Conservation (phyloP, 2,797 vertebrate genomes). For the Sebastes minor region DNA sequence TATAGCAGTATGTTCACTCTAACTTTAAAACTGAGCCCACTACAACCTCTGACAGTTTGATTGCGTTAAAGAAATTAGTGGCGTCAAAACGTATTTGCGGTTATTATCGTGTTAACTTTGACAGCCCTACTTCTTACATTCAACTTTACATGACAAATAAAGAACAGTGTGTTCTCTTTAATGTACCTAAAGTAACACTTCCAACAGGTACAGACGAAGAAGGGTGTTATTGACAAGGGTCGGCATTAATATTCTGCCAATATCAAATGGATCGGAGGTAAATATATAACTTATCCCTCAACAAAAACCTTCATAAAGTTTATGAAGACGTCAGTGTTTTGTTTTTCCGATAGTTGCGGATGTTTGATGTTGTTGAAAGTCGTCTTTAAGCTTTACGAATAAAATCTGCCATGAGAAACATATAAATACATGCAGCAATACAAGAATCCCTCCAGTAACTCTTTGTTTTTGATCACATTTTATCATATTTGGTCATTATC, state of each 20-base stretch:
- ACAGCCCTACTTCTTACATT: neutral
- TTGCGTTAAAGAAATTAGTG: too few relatives aligned
- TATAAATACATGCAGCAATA: neutral
- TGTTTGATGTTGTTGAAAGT: neutral
- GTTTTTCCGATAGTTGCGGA: fast-evolving
- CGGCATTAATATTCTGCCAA: neutral
- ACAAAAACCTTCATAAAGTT: neutral
- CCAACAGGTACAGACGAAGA: conserved; percentile 33
- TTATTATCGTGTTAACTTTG: too few relatives aligned
- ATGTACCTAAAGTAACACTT: neutral
- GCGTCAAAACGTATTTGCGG: too few relatives aligned
- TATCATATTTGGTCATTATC: neutral
- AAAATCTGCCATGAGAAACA: neutral
- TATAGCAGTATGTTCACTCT: too few relatives aligned
- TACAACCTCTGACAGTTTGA: too few relatives aligned
- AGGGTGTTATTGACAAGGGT: neutral
- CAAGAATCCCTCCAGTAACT: neutral
- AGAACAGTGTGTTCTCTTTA: neutral
- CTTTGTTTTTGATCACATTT: neutral
- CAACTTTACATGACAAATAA: neutral
- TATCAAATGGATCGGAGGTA: conserved; percentile 1
- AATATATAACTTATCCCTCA: neutral
- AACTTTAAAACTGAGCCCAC: too few relatives aligned
- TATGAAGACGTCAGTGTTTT: neutral
- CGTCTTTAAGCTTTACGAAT: neutral